Evolutionary conservation across 2,888 invertebrate genomes (phyloP).

Genomic region (Brenthis hecate): DNA sequence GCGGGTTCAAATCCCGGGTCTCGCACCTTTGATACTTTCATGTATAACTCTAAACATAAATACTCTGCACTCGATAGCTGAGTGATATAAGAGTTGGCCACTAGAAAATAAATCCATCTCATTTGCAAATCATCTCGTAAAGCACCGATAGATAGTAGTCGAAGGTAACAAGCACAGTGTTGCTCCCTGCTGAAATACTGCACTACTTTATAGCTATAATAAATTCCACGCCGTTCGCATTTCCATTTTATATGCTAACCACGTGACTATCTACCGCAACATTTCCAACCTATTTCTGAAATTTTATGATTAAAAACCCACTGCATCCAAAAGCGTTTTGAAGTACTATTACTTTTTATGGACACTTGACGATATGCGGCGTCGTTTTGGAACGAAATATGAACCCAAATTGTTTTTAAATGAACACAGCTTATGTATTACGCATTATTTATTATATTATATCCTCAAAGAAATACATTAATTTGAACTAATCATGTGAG

Average conservation of each 20-base stretch:
- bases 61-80: too few relatives aligned
- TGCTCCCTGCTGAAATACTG: constrained; percentile 35
- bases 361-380: constrained; percentile 16
- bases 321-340: constrained; percentile 20
- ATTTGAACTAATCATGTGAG: too few relatives aligned
- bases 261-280: constrained; percentile 35
- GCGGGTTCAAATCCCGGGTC: too few relatives aligned
- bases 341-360: constrained; percentile 17
- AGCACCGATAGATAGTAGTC: constrained; percentile 33
- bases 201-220: constrained; percentile 39
- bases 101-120: background rate
- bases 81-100: background rate
- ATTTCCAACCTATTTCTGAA: constrained; percentile 34
- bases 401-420: constrained; percentile 15
- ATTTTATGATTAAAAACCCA: constrained; percentile 31
- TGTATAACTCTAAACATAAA: too few relatives aligned
- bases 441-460: background rate
- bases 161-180: constrained; percentile 30
- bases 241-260: constrained; percentile 37
- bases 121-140: constrained; percentile 22
- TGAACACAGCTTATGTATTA: background rate
- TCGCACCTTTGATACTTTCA: too few relatives aligned
- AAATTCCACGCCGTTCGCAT: constrained; percentile 31
- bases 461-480: too few relatives aligned
- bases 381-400: constrained; percentile 13